Conservation (phyloP, 2,797 vertebrate genomes). For the Cossypha polioptera region DNA sequence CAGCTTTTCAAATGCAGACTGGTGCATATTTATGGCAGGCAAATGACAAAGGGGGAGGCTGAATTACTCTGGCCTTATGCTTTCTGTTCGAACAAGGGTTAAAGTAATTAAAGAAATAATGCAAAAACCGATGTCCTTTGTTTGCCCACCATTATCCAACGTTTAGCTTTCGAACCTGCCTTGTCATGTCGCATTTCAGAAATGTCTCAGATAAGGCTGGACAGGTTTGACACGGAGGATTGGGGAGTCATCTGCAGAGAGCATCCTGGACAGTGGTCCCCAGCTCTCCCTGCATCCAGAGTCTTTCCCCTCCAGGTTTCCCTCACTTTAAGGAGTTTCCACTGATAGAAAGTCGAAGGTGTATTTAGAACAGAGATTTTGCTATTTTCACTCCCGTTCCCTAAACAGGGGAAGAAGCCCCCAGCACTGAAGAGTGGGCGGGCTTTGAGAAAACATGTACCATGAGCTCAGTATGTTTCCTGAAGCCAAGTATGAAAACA, state of each 20-base stretch:
- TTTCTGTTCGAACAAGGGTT: conserved; percentile 76
- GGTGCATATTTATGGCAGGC: conserved; percentile 85
- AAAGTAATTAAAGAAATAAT: conserved; percentile 84
- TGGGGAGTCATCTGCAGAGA: rapidly evolving
- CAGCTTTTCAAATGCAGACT: conserved; percentile 79
- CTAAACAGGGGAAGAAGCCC: rapidly evolving
- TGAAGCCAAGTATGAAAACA: background rate
- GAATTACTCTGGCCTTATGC: conserved; percentile 81
- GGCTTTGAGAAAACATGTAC: background rate
- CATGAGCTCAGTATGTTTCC: background rate
- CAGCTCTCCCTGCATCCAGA: background rate
- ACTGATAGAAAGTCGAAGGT: background rate
- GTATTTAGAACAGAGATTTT: conserved; percentile 3
- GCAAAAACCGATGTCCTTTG: conserved; percentile 70
- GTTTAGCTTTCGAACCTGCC: conserved; percentile 65
- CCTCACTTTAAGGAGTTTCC: background rate
- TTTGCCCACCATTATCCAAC: conserved; percentile 65
- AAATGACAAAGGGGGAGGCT: conserved; percentile 76
- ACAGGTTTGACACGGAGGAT: background rate
- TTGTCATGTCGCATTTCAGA: conserved; percentile 56
- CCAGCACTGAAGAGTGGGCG: background rate
- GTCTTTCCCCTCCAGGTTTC: background rate
- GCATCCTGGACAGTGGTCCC: background rate
- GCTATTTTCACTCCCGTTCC: background rate
- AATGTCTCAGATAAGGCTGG: background rate